Evolutionary conservation across 2,113 vertebrate genomes (phyloP), one percentile per base, ranked within the genome.

Genomic region (Rynchops niger): DNA sequence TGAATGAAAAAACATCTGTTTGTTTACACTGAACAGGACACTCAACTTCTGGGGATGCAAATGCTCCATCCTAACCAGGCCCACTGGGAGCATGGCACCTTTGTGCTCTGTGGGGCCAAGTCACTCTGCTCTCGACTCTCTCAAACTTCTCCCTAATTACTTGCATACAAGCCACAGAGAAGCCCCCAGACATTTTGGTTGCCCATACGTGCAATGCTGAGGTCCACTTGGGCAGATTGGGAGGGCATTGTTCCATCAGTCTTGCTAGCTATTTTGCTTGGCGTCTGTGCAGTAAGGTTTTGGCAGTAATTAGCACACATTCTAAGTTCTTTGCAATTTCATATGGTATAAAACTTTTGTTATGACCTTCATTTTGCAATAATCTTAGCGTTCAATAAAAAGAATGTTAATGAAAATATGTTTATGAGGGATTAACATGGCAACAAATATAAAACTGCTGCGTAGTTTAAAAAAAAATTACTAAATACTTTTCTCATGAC

Each of bases 351-450:
- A 94, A 91, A 74, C 62, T 87, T 93, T 16, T 38, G 73, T 93
- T 95, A 91, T 79, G 62, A 94, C 81, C 62, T 96, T 93, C 38
- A 85, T 86, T 93, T 83, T 90, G 87, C 42, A 95, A 70, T 82
- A 95, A 91, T 87, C 91, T 82, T 55, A 81, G 72, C 27, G 71
- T 84, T 96, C 86, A 87, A 43, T 91, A 77, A 77, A 92, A 91
- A 78, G 36, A 93, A 93, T 66, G 81, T 63, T 90, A 93, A 95
- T 87, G 70, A 94, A 95, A 91, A 93, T 43, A 71, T 30, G 58
- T 77, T 95, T 93, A 90, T 62, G 38, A 93, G 36, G 58, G 66
- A 94, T 96, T 95, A 95, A 85, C 77, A 50, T 29, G 58, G 91
- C 74, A 95, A 87, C 30, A 91, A 94, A 91, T 34, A 93, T 4